Base-by-base conservation (phyloP, 1,140 invertebrate genomes). In the Drosophila orena region DNA sequence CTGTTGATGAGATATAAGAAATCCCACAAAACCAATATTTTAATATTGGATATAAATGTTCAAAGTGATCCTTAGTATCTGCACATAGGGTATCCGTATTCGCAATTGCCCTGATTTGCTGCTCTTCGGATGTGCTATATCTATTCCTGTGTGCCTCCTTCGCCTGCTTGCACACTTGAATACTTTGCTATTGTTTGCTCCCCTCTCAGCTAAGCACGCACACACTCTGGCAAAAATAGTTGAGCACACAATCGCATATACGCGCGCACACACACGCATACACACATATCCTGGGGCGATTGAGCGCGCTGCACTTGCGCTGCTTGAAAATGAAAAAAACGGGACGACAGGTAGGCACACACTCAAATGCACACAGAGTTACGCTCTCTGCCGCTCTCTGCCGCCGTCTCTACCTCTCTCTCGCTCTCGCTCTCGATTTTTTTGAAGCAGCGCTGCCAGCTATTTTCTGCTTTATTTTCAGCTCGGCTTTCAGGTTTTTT, bases 261-360 rank as follows among this genome's bases (percentile, higher is more conserved):
- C 8, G 40, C 35, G 53, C 24, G 20, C 55, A 35, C 61, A 56
- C 52, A 50, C 37, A 47, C n/a, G n/a, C n/a, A n/a, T n/a, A n/a
- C n/a, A 61, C 30, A 50, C 37, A 47, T 71, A 70, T 71, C 72
- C 71, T 85, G 55, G 66, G 74, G 60, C 58, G 43, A 64, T 83
- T 83, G 70, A 83, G 81, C 79, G 71, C 62, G 84, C 79, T 89
- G 83, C 83, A 88, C 83, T 88, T 88, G 83, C 83, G 83, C 81
- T 88, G 69, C 77, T 57, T 66, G 49, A 62, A 50, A 15, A 50
- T 17, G 14, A 17, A 15, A 50, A 49, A 49, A 74, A 60, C 55
- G 7, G 54, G 42, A 53, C 62, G 73, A 86, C 81, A 86, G 81
- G 81, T 86, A 86, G 50, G 37, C 72, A 44, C 43, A 30, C 46